Percentiles rank a stretch among this genome's conserved stretches.
These are phyloP conservation scores for Tribolium freemani DNA, from an alignment of 2,888 invertebrate species.

Conservation along the genomic window DNA sequence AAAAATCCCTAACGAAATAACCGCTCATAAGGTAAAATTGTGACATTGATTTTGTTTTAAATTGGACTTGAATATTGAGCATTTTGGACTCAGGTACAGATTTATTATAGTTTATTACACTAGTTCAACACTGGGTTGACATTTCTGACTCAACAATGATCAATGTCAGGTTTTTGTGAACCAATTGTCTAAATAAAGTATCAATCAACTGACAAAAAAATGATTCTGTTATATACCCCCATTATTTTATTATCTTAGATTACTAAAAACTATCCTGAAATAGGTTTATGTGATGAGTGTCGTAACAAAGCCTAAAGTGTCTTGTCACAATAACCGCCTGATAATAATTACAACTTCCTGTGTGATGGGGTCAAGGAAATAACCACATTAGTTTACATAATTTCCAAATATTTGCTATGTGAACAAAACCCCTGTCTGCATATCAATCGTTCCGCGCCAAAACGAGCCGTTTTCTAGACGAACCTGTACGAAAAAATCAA, in stretches of 20 bases:
- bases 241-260: not conserved
- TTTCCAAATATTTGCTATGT: not conserved
- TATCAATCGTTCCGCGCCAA: slow-evolving; percentile 6
- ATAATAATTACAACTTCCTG: slow-evolving; percentile 24
- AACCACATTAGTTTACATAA: slow-evolving; percentile 23
- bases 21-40: no score
- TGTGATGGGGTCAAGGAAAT: slow-evolving; percentile 1
- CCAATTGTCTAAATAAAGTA: no score
- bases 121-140: no score
- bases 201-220: not conserved
- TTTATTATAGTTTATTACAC: no score
- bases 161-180: no score
- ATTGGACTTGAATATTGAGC: no score
- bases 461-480: slow-evolving; percentile 5
- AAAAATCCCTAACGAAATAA: no score
- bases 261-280: not conserved
- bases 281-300: not conserved
- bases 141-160: no score
- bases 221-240: not conserved
- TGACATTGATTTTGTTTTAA: no score
- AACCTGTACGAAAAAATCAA: slow-evolving; percentile 5
- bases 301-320: not conserved
- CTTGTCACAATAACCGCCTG: slow-evolving; percentile 10
- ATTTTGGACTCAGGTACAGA: no score
- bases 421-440: not conserved